Base-by-base conservation (phyloP, 2,113 vertebrate species). In the Pachycephala philippinensis region DNA sequence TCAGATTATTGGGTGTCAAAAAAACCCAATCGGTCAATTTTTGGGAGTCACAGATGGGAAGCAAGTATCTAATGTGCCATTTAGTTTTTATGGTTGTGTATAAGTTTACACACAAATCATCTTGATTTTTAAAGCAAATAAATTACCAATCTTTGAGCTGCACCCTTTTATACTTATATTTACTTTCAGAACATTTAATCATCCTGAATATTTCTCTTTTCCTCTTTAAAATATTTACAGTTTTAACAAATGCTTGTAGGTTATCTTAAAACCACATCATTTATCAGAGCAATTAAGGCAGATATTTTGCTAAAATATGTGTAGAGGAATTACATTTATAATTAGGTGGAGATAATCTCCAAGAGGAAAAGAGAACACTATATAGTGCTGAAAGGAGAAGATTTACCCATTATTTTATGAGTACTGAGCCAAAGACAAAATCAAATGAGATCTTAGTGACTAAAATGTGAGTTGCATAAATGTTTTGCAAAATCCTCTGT, bases 251-350 rank as follows among this genome's bases (percentile, higher is more conserved):
- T 44, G 7, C 9, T 42, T 65, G 10, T 30, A 52, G 47, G 57
- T 75, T 63, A 20, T 52, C 47, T 88, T 84, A 75, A 89, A 94
- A 77, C 42, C 6, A 64, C 8, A 60, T 69, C 0, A 23, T 78
- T 94, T 85, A 81, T 85, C 63, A 87, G 81, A 56, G 33, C 24
- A 95, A 89, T 88, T 89, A 87, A 90, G 27, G 16, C 28, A 90
- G 45, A 42, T 71, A 85, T 50, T 90, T 84, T 91, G 20, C 47
- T 87, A 47, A 74, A 70, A 74, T 11, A 71, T 78, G 57, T 28
- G 4, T 22, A 56, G 39, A 61, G 11, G n/a, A 22, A 87, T 85
- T 96, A 93, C 59, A 80, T 85, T 90, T 53, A 60, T 87, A 84
- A 93, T 93, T 87, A 90, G 13, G 20, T 64, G 21, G 35, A 77